Conservation (phyloP, 2,888 invertebrate species). For the Tetrapedia diversipes region DNA sequence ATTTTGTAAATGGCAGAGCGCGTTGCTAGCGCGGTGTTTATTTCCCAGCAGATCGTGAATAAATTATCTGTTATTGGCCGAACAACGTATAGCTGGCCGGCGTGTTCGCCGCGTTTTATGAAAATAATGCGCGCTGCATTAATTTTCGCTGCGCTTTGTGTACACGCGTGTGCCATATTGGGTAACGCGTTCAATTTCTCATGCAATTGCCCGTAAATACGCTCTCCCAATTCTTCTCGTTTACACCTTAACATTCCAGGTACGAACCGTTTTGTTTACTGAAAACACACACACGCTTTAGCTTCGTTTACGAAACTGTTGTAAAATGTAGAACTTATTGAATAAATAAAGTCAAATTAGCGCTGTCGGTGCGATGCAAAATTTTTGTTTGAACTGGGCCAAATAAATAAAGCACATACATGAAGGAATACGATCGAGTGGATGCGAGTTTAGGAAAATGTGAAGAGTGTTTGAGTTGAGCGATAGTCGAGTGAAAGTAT, state of each 20-base stretch:
- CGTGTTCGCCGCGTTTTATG: constrained; percentile 39
- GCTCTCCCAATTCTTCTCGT: neutral
- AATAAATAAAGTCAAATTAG: too few relatives aligned
- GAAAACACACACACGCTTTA: too few relatives aligned
- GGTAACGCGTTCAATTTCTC: constrained; percentile 34
- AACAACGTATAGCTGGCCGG: constrained; percentile 11
- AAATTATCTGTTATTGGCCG: constrained; percentile 58
- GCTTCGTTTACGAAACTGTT: too few relatives aligned
- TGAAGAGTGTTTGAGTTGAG: too few relatives aligned
- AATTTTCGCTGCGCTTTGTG: constrained; percentile 44
- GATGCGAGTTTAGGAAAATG: too few relatives aligned
- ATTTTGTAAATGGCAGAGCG: constrained; percentile 10
- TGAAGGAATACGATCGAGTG: too few relatives aligned
- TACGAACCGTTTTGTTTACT: too few relatives aligned
- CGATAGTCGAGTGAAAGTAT: too few relatives aligned
- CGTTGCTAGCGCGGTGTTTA: constrained; percentile 20
- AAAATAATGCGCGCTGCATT: constrained; percentile 53
- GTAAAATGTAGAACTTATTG: too few relatives aligned
- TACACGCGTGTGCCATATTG: constrained; percentile 7
- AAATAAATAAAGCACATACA: too few relatives aligned
- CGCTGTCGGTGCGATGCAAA: too few relatives aligned
- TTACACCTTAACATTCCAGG: neutral
- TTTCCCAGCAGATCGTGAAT: constrained; percentile 53
- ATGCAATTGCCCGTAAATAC: constrained; percentile 8
- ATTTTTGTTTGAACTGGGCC: too few relatives aligned